Base-by-base conservation (phyloP, 1,140 invertebrate species). In the Fragariocoptes setiger region DNA sequence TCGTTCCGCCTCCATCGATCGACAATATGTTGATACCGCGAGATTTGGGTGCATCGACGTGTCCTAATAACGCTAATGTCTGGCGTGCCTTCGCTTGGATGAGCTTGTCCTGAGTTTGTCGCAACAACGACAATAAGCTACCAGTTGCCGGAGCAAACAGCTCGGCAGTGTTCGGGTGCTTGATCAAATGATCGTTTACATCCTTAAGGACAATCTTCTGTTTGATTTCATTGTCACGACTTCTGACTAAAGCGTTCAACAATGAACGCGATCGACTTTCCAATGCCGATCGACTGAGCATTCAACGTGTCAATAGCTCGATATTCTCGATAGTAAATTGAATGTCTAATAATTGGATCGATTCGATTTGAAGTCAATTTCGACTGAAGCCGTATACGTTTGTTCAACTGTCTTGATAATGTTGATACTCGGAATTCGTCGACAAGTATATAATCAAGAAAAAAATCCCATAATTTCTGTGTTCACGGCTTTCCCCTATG, bases 1-100 rank as follows among this genome's bases (percentile, higher is more conserved):
- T 68, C 21, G 41, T 42, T 39, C 82, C 82, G 21, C 82, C 82
- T 4, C 82, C 82, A 62, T 90, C 82, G 47, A 88, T 75, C 0
- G 74, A 66, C 13, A 90, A 59, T 39, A 88, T 70, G 54, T 74
- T 63, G 19, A 85, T 71, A 3, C 82, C 80, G 42, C 62, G 58
- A 3, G 68, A 67, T 46, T 64, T 66, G 3, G 74, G 59, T 21
- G 75, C 70, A 43, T 69, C 63, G 5, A 64, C 56, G 52, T 77
- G 66, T 4, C 80, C 80, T 40, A 83, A 54, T 20, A 80, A 52
- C 1, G 73, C 65, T 40, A 83, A 59, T 1, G 67, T 66, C 63
- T 73, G 68, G 47, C 63, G 37, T 2, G 47, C 51, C 38, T 47
- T 46, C n/a, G 42, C 46, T 22, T 46, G 43, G 2, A 59, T 46